Conservation (phyloP, 2,113 vertebrate species). For the Eonycteris spelaea region DNA sequence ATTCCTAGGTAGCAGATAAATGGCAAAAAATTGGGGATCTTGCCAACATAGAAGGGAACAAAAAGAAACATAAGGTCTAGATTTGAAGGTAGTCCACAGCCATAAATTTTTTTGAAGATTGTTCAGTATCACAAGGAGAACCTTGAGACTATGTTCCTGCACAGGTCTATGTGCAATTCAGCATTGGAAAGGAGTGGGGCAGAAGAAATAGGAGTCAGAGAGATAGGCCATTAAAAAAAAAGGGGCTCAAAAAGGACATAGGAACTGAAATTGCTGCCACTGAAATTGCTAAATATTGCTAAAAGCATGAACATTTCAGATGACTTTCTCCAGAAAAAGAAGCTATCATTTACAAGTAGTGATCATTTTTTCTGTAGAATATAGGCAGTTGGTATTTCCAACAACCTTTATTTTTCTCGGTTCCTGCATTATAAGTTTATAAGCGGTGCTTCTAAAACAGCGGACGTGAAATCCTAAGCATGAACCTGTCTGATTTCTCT, state of each 20-base stretch:
- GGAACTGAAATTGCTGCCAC: neutral
- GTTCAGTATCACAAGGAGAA: neutral
- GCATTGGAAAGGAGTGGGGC: neutral
- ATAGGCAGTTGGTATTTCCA: neutral
- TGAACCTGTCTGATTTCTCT: neutral
- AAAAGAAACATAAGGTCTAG: neutral
- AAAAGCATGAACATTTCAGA: neutral
- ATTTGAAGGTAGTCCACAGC: neutral
- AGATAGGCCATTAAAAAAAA: neutral
- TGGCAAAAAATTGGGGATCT: neutral
- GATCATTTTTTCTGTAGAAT: conserved; percentile 18
- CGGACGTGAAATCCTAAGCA: neutral
- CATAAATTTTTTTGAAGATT: neutral
- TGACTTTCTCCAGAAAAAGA: neutral
- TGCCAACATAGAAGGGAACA: neutral
- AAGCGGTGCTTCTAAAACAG: neutral
- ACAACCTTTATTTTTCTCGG: neutral
- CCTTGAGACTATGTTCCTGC: neutral
- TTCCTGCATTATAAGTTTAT: neutral
- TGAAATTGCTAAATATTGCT: neutral
- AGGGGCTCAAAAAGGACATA: neutral
- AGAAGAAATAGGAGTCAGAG: neutral
- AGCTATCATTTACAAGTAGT: neutral
- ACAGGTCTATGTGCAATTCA: neutral
- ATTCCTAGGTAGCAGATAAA: neutral